Evolutionary conservation across 2,797 vertebrate genomes (phyloP), one percentile per base, ranked within the genome.

Genomic region (Spinibarbus caldwelli): DNA sequence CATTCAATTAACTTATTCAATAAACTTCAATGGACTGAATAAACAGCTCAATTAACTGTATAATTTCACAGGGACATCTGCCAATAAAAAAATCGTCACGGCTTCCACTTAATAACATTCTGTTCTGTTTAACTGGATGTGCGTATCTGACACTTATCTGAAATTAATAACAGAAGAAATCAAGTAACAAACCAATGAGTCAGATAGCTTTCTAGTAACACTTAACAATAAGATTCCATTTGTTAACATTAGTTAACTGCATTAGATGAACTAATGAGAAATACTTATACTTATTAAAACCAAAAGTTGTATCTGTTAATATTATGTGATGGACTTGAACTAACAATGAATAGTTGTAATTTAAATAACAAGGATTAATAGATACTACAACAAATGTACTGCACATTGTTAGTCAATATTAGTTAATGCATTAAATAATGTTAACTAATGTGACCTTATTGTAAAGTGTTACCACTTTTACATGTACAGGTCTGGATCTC

Each of bases 61-160:
- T 21, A 77, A n/a, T 77, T 77, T 77, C 49, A 59, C 76, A 43
- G n/a, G 15, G 9, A 12, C 76, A 78, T 31, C n/a, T 78, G n/a
- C 54, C 36, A 43, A 31, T 43, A 21, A 34, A 29, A 21, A 43
- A 17, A 41, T 62, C 15, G 43, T 43, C 15, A 62, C 54, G 1
- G n/a, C 76, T 62, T 78, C 14, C 8, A 41, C 36, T 62, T 78
- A 62, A 78, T 43, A 59, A 59, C 36, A 78, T 78, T n/a, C 15
- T 43, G n/a, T 43, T 62, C 36, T 62, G 9, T 62, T 43, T 62
- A 59, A 78, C 36, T 26, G 15, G 3, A 47, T 47, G 31, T 36
- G 73, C 43, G 19, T 9, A 29, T 75, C 17, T 75, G 45, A 52
- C 45, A 54, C 11, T 6, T 52, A 52, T 54, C 23, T 34, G 73